These are phyloP conservation scores for Ips typographus DNA, from an alignment of 1,140 invertebrate species.

Conservation along the genomic window DNA sequence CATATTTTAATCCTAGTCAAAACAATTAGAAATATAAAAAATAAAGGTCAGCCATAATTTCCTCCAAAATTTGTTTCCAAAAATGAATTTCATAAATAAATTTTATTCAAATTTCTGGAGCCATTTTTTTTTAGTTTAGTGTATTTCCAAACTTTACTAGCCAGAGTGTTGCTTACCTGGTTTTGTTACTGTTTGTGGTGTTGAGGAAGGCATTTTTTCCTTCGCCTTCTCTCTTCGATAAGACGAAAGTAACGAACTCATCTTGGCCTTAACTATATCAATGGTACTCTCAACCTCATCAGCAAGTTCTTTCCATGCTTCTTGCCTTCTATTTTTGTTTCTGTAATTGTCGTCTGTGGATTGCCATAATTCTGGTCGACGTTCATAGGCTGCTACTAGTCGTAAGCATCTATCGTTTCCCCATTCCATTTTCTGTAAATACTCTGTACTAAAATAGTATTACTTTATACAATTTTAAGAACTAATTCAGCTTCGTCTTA, in stretches of 20 bases:
- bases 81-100: too few relatives aligned
- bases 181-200: neutral
- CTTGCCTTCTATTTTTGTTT: slow-evolving; percentile 23
- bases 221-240: slow-evolving; percentile 10
- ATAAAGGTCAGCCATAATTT: too few relatives aligned
- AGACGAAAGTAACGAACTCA: slow-evolving; percentile 12
- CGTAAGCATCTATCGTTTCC: slow-evolving; percentile 14
- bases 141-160: too few relatives aligned
- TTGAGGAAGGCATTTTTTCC: neutral
- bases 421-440: slow-evolving; percentile 15
- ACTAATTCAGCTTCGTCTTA: too few relatives aligned
- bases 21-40: too few relatives aligned
- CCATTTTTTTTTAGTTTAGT: too few relatives aligned
- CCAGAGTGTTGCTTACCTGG: neutral
- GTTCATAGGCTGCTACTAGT: slow-evolving; percentile 16
- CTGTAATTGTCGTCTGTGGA: slow-evolving; percentile 9
- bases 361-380: slow-evolving; percentile 14
- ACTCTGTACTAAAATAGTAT: neutral
- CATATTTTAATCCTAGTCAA: too few relatives aligned
- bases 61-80: too few relatives aligned
- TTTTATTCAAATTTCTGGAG: too few relatives aligned
- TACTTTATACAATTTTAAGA: too few relatives aligned
- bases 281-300: slow-evolving; percentile 10
- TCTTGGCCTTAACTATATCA: slow-evolving; percentile 23
- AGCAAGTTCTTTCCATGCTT: slow-evolving; percentile 10